A percentile compares a stretch with the other conserved stretches of the same genome.
Evolutionary conservation across 2,888 invertebrate species (phyloP).

Genomic region (Lithosia quadra): DNA sequence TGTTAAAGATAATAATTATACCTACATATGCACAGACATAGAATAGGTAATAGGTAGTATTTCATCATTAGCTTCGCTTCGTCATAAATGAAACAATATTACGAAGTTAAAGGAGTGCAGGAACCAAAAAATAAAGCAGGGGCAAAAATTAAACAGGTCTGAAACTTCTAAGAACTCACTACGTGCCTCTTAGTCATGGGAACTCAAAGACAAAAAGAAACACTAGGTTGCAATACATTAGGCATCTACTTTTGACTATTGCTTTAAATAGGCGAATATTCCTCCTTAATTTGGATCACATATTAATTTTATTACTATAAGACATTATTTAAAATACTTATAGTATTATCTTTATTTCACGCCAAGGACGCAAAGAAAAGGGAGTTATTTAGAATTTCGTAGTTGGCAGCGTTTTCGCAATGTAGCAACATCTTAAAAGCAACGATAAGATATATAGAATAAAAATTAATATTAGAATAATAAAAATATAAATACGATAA

Average conservation of each 20-base stretch:
- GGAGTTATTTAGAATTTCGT: not conserved
- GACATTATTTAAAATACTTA: not conserved
- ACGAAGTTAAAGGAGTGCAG: not conserved
- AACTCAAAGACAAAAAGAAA: constrained; percentile 1
- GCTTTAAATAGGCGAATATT: not conserved
- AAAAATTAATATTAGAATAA: not conserved
- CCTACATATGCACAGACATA: not conserved
- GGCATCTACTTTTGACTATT: not conserved
- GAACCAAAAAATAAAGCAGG: not conserved
- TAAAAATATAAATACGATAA: no score
- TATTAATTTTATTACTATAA: not conserved
- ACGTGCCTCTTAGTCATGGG: not conserved
- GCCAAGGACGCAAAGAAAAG: not conserved
- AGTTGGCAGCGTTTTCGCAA: not conserved
- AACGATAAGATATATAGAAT: not conserved
- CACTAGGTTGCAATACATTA: no score
- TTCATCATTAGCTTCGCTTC: not conserved
- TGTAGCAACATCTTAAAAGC: not conserved
- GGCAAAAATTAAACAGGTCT: not conserved
- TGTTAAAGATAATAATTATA: no score
- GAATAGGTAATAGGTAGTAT: not conserved
- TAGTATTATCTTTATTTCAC: not conserved
- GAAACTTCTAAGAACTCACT: not conserved
- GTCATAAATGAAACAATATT: not conserved
- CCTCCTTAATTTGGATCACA: not conserved